Percentiles rank a stretch among this genome's conserved stretches.
These are phyloP conservation scores for Bostrychus sinensis DNA, from an alignment of 2,113 vertebrate genomes.

Conservation along the genomic window DNA sequence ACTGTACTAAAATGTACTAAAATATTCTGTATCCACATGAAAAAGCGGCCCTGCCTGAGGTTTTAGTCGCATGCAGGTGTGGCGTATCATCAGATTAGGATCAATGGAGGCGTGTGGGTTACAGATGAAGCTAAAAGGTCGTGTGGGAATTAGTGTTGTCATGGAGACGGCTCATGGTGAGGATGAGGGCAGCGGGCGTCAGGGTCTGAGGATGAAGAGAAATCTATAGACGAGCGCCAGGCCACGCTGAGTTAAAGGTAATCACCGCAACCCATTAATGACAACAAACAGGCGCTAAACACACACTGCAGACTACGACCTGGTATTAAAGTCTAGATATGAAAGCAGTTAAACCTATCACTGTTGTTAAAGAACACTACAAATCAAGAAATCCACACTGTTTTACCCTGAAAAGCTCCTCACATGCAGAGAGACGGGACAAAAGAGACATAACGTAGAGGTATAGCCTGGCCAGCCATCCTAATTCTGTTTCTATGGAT, in stretches of 20 bases:
- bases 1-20: no score
- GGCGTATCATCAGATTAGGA: conserved; percentile 51
- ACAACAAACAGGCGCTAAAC: conserved; percentile 11
- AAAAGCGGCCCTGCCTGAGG: background rate
- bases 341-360: background rate
- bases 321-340: background rate
- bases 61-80: conserved; percentile 57
- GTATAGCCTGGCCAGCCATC: conserved; percentile 53
- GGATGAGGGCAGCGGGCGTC: conserved; percentile 38
- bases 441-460: conserved; percentile 27
- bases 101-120: conserved; percentile 64
- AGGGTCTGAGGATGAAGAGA: conserved; percentile 61
- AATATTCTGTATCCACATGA: background rate
- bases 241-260: conserved; percentile 37
- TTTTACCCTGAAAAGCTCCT: conserved; percentile 46
- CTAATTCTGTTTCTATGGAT: background rate
- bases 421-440: conserved; percentile 56
- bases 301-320: background rate
- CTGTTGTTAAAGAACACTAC: background rate
- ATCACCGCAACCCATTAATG: conserved; percentile 28
- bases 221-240: conserved; percentile 47
- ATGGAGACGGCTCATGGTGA: conserved; percentile 56
- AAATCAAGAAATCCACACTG: conserved; percentile 47
- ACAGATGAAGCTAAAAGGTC: conserved; percentile 65
- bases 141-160: conserved; percentile 67